Evolutionary conservation across 2,797 vertebrate genomes (phyloP).

Genomic region (Molothrus aeneus): DNA sequence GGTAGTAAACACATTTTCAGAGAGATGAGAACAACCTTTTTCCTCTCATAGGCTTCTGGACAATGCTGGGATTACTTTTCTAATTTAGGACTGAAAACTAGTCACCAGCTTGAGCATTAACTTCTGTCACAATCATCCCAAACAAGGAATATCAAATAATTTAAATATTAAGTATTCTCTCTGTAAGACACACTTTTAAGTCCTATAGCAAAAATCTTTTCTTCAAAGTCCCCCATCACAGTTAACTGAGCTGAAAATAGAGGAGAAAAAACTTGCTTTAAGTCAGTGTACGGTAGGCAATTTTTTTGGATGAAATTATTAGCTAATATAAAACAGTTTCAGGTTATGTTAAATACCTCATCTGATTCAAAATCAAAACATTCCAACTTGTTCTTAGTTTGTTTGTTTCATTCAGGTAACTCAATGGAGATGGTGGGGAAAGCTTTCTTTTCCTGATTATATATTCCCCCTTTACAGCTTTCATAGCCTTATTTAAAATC

Average conservation of each 20-base stretch:
- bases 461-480: accelerated
- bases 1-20: neutral
- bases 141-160: neutral
- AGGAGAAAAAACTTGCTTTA: neutral
- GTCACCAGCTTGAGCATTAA: neutral
- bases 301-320: neutral
- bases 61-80: neutral
- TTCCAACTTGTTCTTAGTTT: neutral
- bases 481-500: neutral
- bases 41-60: neutral
- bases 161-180: neutral
- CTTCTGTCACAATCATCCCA: neutral
- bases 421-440: accelerated
- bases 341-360: neutral
- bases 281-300: neutral
- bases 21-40: neutral
- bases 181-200: neutral
- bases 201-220: neutral
- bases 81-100: neutral
- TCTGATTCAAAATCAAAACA: neutral
- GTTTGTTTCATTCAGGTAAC: neutral
- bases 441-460: neutral
- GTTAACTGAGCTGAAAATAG: neutral
- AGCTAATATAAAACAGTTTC: neutral
- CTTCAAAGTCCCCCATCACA: neutral